A percentile compares a stretch with the other conserved stretches of the same genome.
Conservation (phyloP, 2,888 invertebrate genomes). For the Leptopilina drosophilae region DNA sequence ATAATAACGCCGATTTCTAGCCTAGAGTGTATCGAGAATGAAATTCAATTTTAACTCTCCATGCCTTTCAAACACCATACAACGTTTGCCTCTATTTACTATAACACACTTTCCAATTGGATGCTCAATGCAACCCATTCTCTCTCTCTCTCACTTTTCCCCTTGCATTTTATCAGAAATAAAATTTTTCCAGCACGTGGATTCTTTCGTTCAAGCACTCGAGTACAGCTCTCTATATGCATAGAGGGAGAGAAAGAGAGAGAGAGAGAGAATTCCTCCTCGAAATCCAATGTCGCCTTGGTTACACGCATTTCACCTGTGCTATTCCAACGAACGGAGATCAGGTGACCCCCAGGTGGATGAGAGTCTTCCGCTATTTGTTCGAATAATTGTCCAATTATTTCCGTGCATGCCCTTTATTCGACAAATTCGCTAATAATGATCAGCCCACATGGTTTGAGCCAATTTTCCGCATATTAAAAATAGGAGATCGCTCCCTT, state of each 20-base stretch:
- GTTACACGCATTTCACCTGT: conserved; percentile 34
- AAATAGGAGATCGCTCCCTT: neutral
- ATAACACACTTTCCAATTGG: conserved; percentile 62
- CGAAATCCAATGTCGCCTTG: conserved; percentile 15
- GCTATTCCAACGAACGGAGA: conserved; percentile 18
- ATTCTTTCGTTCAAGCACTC: conserved; percentile 32
- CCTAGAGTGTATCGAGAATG: conserved; percentile 63
- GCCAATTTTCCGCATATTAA: conserved; percentile 19
- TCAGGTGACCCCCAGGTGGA: conserved; percentile 12
- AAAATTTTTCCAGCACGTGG: conserved; percentile 60
- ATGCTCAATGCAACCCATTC: conserved; percentile 51
- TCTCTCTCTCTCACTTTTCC: conserved; percentile 38
- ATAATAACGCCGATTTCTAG: conserved; percentile 62
- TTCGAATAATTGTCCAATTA: conserved; percentile 35
- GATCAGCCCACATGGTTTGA: neutral
- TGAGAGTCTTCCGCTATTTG: conserved; percentile 35
- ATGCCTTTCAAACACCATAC: conserved; percentile 17
- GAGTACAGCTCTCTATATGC: conserved; percentile 35
- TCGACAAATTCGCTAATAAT: conserved; percentile 16
- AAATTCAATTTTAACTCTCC: conserved; percentile 67
- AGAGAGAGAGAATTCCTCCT: neutral
- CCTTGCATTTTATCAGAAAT: conserved; percentile 57
- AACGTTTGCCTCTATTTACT: conserved; percentile 63
- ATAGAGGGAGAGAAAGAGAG: conserved; percentile 14
- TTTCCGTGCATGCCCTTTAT: conserved; percentile 17